Evolutionary conservation across 2,888 invertebrate species (phyloP).

Genomic region (Troilus luridus): DNA sequence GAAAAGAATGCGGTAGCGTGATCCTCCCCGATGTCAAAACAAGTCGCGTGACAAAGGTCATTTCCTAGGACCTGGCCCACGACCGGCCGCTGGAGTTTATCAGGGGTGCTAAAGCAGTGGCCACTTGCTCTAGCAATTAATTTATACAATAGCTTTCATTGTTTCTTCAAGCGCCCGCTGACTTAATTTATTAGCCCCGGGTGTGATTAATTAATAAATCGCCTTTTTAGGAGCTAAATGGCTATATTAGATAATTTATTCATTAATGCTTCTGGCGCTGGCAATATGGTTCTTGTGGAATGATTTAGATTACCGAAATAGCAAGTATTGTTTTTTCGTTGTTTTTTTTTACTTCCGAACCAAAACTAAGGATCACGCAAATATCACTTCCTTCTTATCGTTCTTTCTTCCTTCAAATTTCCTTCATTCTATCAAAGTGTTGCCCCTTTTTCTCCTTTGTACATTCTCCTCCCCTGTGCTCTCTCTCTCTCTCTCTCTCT

Average conservation of each 20-base stretch:
- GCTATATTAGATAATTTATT: background rate
- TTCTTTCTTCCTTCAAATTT: too few species aligned
- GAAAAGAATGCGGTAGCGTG: conserved; percentile 21
- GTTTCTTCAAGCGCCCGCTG: conserved; percentile 15
- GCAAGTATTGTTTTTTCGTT: too few species aligned
- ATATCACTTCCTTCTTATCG: too few species aligned
- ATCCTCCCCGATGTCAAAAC: conserved; percentile 6
- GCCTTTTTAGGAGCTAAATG: background rate
- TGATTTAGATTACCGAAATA: too few species aligned
- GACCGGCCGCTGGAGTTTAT: background rate
- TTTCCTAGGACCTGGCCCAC: background rate
- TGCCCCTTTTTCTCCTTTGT: too few species aligned
- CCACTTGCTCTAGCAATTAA: conserved; percentile 31
- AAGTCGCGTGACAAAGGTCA: conserved; percentile 37
- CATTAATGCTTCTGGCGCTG: background rate
- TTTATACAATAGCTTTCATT: conserved; percentile 37
- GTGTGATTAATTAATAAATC: conserved; percentile 28
- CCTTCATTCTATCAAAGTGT: too few species aligned
- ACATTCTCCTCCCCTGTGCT: too few species aligned
- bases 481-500: too few species aligned
- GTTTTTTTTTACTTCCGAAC: too few species aligned
- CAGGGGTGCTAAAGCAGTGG: conserved; percentile 36
- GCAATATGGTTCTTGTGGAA: background rate
- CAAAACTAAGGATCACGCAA: too few species aligned
- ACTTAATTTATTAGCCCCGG: background rate